A percentile compares a stretch with the other conserved stretches of the same genome.
Conservation (phyloP, 2,113 vertebrate species). For the Excalfactoria chinensis region DNA sequence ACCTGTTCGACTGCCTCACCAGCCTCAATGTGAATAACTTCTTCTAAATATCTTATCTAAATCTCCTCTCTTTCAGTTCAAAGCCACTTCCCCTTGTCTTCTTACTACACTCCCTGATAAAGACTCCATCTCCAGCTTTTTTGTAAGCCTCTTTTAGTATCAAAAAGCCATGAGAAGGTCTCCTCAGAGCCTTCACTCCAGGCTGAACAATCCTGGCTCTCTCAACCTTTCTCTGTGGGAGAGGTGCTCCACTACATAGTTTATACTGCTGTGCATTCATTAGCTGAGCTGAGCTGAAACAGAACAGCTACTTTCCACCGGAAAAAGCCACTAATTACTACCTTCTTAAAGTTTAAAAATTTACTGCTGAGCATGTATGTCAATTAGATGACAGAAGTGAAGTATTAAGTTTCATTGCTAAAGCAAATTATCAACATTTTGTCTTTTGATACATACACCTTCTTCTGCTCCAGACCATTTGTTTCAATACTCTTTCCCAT, state of each 20-base stretch:
- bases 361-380: neutral
- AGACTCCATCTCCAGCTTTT: neutral
- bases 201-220: neutral
- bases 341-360: neutral
- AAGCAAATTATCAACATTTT: constrained; percentile 12
- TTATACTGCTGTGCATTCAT: neutral
- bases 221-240: neutral
- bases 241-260: neutral
- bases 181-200: neutral
- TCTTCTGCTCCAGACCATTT: neutral
- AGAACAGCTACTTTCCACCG: neutral
- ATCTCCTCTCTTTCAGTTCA: neutral
- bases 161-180: neutral
- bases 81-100: neutral
- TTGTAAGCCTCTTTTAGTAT: neutral
- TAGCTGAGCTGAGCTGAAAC: neutral
- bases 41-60: neutral
- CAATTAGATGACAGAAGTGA: neutral
- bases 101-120: neutral
- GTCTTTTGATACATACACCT: neutral
- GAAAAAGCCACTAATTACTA: neutral
- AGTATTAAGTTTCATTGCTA: neutral
- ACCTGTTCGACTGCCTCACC: neutral
- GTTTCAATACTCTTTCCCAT: neutral
- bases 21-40: neutral